phyloP scores from a whole-genome alignment of 1,140 invertebrate species.

The Dreissena rostriformis region DNA sequence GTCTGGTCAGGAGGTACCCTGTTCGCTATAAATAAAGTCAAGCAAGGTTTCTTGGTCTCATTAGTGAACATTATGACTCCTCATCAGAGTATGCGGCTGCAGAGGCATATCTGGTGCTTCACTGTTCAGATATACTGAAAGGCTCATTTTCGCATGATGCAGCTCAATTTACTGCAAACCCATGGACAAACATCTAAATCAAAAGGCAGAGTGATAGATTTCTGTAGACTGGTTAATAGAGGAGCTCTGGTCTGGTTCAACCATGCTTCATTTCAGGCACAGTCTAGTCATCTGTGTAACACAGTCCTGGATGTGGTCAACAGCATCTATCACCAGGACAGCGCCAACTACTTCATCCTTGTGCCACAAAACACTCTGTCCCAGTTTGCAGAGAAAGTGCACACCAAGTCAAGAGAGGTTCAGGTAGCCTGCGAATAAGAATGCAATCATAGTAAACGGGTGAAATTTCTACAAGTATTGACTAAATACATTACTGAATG shows the following conservation, averaged over 20 bases:
- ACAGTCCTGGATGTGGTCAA: slow-evolving; percentile 97
- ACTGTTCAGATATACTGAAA: no score
- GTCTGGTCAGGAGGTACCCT: no score
- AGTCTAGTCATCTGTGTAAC: slow-evolving; percentile 89
- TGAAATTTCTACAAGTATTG: no score
- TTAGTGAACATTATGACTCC: no score
- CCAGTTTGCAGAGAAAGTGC: slow-evolving; percentile 97
- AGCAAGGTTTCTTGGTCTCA: no score
- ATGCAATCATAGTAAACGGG: no score
- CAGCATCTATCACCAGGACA: slow-evolving; percentile 98
- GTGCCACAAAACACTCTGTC: slow-evolving; percentile 97
- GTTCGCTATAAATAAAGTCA: no score
- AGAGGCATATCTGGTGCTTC: no score
- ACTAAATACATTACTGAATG: no score
- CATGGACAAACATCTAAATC: not conserved
- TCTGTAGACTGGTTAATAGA: no score
- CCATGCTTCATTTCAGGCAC: slow-evolving; percentile 80
- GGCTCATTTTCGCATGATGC: not conserved
- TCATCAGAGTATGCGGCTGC: no score
- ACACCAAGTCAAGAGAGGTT: slow-evolving; percentile 93
- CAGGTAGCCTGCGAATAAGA: slow-evolving; percentile 84
- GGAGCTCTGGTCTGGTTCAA: not conserved
- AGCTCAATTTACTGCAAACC: not conserved
- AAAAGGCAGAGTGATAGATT: not conserved
- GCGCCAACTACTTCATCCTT: slow-evolving; percentile 99